phyloP scores from a whole-genome alignment of 2,113 vertebrate genomes.

The Halichoerus grypus region DNA sequence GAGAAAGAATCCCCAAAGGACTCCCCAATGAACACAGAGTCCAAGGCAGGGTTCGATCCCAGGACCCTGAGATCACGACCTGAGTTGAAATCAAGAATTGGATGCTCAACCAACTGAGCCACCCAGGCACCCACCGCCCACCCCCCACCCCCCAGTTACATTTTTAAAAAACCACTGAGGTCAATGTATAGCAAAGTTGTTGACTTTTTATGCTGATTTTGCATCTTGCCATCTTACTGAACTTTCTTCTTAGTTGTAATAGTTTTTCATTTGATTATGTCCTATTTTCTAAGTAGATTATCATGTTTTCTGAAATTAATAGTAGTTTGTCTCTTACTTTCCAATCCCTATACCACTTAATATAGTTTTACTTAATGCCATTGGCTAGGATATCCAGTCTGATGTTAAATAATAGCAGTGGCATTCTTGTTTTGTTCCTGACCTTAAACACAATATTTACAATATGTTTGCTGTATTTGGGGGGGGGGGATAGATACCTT shows the following conservation, averaged over 20 bases:
- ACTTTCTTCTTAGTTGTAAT: background rate
- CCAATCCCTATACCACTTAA: background rate
- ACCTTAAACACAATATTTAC: background rate
- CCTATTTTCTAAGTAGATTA: conserved; percentile 23
- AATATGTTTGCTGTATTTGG: background rate
- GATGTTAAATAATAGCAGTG: background rate
- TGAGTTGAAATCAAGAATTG: background rate
- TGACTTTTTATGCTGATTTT: conserved; percentile 2
- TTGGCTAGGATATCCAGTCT: background rate
- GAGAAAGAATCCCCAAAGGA: background rate
- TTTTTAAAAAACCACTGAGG: background rate
- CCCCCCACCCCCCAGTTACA: background rate
- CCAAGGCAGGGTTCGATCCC: background rate
- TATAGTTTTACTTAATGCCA: background rate
- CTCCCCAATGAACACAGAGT: background rate
- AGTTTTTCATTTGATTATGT: conserved; percentile 16
- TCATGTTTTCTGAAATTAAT: background rate
- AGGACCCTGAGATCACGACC: background rate
- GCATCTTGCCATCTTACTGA: background rate
- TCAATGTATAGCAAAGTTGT: background rate
- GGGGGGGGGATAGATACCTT: background rate
- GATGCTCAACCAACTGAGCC: background rate
- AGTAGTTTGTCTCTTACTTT: conserved; percentile 21
- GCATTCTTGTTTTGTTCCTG: background rate
- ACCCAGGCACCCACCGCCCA: background rate